Percentiles rank a stretch among this genome's conserved stretches.
Conservation (phyloP, 2,888 invertebrate genomes). For the Holacanthella duospinosa region DNA sequence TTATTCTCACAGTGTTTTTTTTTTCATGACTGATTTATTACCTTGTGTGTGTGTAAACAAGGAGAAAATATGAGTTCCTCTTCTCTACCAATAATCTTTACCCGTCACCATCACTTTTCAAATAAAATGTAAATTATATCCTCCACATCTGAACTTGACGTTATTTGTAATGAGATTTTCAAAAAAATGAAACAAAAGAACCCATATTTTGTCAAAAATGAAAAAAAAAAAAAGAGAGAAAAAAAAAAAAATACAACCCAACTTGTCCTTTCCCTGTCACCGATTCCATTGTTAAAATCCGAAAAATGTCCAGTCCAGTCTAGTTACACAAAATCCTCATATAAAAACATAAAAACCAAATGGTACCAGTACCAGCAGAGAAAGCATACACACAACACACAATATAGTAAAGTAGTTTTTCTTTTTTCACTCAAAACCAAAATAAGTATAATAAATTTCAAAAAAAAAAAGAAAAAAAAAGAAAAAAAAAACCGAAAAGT, state of each 20-base stretch:
- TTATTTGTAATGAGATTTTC: constrained; percentile 1
- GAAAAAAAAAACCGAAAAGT: no score
- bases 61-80: not conserved
- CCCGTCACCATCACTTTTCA: not conserved
- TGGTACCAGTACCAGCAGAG: no score
- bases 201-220: no score
- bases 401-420: no score
- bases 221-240: not conserved
- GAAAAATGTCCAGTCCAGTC: not conserved
- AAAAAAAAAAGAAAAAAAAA: no score
- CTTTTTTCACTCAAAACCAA: no score
- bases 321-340: not conserved
- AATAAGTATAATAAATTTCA: no score
- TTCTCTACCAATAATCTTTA: not conserved
- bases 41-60: constrained; percentile 1
- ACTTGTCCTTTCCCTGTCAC: not conserved
- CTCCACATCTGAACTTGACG: not conserved
- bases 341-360: not conserved
- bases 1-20: no score
- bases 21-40: constrained; percentile 9
- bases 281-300: not conserved
- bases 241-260: not conserved
- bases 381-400: no score
- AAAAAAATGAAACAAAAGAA: not conserved
- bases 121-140: constrained; percentile 4